Conservation (phyloP, 92 coral and sea anemone species). For the Ricordea florida region DNA sequence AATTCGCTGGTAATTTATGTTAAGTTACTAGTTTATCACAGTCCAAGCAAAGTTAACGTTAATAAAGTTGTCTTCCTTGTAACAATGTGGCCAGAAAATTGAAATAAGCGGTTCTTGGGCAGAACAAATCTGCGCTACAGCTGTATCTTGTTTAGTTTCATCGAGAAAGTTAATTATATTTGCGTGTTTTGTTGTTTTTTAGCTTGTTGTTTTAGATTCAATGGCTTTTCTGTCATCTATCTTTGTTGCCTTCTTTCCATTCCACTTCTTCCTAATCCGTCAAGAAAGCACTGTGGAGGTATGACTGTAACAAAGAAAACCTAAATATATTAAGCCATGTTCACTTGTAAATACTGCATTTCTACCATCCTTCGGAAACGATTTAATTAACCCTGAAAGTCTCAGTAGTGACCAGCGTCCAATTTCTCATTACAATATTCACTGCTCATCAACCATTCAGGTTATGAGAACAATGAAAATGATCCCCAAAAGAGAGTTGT, state of each 20-base stretch:
- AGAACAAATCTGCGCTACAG: no score
- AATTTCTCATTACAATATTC: no score
- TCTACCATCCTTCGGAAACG: background rate
- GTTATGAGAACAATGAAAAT: no score
- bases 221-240: conserved; percentile 93
- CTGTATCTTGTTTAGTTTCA: background rate
- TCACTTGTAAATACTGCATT: background rate
- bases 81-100: no score
- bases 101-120: no score
- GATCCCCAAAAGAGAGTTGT: no score
- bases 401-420: no score
- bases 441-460: no score
- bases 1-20: conserved; percentile 10
- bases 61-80: background rate
- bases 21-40: background rate
- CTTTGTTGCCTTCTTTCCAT: conserved; percentile 87
- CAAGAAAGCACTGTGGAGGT: conserved; percentile 73
- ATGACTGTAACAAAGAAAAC: no score
- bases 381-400: no score
- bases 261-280: conserved; percentile 95
- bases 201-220: conserved; percentile 92
- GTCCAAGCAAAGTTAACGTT: background rate
- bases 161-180: background rate
- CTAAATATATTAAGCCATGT: background rate
- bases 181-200: background rate